Conservation (phyloP, 2,797 vertebrate genomes). For the Yasuhikotakia modesta region DNA sequence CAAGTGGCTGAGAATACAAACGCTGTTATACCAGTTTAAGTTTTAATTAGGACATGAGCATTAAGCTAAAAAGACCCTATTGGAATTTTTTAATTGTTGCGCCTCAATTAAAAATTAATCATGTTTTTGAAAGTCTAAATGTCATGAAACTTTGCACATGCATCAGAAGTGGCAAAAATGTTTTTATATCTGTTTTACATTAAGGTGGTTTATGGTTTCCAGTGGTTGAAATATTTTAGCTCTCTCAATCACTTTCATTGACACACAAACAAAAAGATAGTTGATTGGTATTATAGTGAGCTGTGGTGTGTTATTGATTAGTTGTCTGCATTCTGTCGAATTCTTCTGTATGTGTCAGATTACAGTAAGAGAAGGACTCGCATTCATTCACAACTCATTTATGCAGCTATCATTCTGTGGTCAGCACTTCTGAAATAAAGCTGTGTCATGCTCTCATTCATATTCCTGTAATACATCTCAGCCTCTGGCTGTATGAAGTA, state of each 20-base stretch:
- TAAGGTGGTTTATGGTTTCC: conserved; percentile 15
- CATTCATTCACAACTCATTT: conserved; percentile 26
- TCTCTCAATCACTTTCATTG: conserved; percentile 8
- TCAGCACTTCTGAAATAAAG: not conserved
- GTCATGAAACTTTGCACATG: no score
- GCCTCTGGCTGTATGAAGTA: not conserved
- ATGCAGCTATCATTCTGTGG: conserved; percentile 33
- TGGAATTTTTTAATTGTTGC: no score
- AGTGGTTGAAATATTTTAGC: conserved; percentile 15
- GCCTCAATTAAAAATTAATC: no score
- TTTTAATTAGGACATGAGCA: not conserved
- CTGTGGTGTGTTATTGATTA: conserved; percentile 43
- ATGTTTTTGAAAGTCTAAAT: no score
- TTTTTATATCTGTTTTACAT: no score
- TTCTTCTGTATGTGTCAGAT: conserved; percentile 17
- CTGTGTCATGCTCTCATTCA: conserved; percentile 7
- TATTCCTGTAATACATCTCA: not conserved
- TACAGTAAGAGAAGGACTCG: conserved; percentile 23
- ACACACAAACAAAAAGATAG: conserved; percentile 16
- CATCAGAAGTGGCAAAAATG: no score
- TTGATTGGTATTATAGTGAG: conserved; percentile 25
- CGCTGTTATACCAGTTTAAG: conserved; percentile 20
- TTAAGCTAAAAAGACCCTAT: no score
- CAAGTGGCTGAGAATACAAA: not conserved
- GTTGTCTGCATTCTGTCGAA: conserved; percentile 22